Conservation (phyloP, 2,113 vertebrate species). For the Numida meleagris region DNA sequence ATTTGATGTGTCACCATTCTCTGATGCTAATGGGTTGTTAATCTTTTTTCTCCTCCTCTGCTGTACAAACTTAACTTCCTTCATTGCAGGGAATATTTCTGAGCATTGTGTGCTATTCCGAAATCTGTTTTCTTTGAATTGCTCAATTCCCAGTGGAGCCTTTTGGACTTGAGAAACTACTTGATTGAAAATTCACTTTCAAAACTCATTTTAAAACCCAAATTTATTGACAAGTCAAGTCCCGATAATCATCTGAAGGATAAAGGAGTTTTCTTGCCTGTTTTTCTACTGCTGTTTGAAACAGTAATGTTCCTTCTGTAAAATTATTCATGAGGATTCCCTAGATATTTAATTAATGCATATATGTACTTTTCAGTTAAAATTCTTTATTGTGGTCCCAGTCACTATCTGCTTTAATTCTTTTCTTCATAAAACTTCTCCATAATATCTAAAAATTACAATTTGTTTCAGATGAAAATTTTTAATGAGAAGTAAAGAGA, state of each 20-base stretch:
- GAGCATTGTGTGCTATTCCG: neutral
- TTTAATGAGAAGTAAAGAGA: neutral
- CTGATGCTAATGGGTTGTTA: neutral
- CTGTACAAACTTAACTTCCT: neutral
- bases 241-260: neutral
- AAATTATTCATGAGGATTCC: neutral
- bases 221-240: neutral
- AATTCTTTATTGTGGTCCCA: neutral
- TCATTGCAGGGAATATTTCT: neutral
- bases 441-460: neutral
- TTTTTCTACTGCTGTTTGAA: neutral
- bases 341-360: neutral
- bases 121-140: neutral
- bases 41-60: neutral
- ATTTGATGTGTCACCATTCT: rapidly evolving
- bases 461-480: neutral
- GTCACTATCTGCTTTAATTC: neutral
- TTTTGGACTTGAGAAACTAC: neutral
- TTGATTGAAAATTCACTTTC: neutral
- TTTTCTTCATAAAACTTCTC: neutral
- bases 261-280: neutral
- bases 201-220: neutral
- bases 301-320: neutral
- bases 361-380: neutral
- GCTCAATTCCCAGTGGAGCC: neutral